Percentiles rank a stretch among this genome's conserved stretches.
phyloP scores from a whole-genome alignment of 92 coral and sea anemone species.

The Phymanthus crucifer region DNA sequence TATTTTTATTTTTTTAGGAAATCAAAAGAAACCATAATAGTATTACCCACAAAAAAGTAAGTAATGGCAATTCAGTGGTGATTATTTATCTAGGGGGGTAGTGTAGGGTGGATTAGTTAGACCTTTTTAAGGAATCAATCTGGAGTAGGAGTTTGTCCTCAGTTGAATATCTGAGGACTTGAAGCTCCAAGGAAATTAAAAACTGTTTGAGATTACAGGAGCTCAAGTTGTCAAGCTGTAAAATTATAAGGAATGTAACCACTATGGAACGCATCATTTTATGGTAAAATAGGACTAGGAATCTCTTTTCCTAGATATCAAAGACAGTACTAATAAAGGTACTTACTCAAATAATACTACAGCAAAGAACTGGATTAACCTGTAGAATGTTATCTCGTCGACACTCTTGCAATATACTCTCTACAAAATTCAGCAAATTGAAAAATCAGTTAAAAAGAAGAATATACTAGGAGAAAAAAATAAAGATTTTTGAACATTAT shows the following conservation, averaged over 20 bases:
- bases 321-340: background rate
- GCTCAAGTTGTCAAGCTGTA: too few species aligned
- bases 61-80: slow-evolving; percentile 1
- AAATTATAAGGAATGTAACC: too few species aligned
- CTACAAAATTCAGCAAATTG: slow-evolving; percentile 30
- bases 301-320: background rate
- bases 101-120: background rate
- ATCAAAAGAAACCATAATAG: slow-evolving; percentile 64
- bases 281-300: background rate
- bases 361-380: slow-evolving; percentile 95
- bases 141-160: too few species aligned
- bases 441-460: too few species aligned
- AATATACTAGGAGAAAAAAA: too few species aligned
- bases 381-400: slow-evolving; percentile 85
- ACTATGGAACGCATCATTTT: background rate
- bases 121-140: background rate
- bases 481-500: too few species aligned
- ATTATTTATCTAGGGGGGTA: background rate
- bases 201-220: too few species aligned
- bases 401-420: slow-evolving; percentile 89
- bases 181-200: too few species aligned
- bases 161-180: too few species aligned
- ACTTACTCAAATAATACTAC: slow-evolving; percentile 98
- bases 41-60: slow-evolving; percentile 80
- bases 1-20: slow-evolving; percentile 42